These are phyloP conservation scores for Keiferia lycopersicella DNA, from an alignment of 2,888 invertebrate species.

Conservation along the genomic window DNA sequence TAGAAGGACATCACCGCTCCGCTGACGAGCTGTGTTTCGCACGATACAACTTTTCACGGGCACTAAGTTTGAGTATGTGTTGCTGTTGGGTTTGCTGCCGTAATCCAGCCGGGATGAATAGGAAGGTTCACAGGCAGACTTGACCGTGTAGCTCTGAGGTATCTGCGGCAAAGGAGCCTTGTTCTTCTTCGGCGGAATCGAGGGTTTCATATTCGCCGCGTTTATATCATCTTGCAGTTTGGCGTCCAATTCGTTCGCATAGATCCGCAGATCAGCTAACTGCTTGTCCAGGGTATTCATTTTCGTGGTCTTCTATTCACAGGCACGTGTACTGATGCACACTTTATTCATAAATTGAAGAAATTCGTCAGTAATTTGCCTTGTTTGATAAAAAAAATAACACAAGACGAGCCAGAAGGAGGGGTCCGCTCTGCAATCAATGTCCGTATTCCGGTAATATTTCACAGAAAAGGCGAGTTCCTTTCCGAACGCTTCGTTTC, in stretches of 20 bases:
- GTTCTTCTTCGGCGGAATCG: slow-evolving; percentile 74
- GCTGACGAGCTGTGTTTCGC: slow-evolving; percentile 62
- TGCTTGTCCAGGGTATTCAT: slow-evolving; percentile 77
- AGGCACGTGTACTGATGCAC: slow-evolving; percentile 23
- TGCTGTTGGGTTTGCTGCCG: slow-evolving; percentile 67
- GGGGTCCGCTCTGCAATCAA: no score
- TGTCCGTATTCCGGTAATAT: no score
- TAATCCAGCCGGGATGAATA: slow-evolving; percentile 87
- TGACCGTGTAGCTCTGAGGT: slow-evolving; percentile 89
- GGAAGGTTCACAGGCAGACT: slow-evolving; percentile 87
- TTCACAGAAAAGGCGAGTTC: no score
- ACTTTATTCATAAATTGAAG: slow-evolving; percentile 24
- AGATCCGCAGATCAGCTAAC: slow-evolving; percentile 72
- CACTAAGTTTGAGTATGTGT: slow-evolving; percentile 75
- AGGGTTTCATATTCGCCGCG: slow-evolving; percentile 71
- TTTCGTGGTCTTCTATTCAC: slow-evolving; percentile 33
- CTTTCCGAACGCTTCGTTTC: no score
- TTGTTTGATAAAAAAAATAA: slow-evolving; percentile 40
- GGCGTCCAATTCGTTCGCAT: slow-evolving; percentile 74
- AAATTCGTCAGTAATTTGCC: slow-evolving; percentile 37
- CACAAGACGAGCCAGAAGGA: background rate
- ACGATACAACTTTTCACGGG: slow-evolving; percentile 79
- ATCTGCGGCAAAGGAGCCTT: slow-evolving; percentile 81
- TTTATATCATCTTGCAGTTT: slow-evolving; percentile 77
- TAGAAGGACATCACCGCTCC: slow-evolving; percentile 71